Evolutionary conservation across 2,797 vertebrate genomes (phyloP), one percentile per base, ranked within the genome.

Genomic region (Limosa lapponica): DNA sequence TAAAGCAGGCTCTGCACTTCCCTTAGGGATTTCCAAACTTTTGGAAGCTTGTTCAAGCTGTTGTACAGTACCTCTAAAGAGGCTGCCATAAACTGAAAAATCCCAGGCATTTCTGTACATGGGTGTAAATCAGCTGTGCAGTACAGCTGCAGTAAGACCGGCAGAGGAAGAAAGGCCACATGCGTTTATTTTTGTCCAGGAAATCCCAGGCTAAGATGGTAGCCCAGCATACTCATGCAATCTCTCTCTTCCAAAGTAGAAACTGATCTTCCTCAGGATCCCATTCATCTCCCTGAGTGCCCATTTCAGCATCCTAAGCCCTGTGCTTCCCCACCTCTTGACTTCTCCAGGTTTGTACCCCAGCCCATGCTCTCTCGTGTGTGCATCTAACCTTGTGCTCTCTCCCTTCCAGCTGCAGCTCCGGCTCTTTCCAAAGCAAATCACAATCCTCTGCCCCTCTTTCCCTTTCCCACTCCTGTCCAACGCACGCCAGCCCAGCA

Each of bases 141-240:
- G 25, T 94, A 54, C 81, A 92, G 86, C 93, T 96, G 94, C 92
- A 66, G 70, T 43, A 55, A 84, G 71, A 61, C 36, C 44, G 20
- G 43, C 36, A 62, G 67, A 67, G 18, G 11, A 89, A 59, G 48
- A 80, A 92, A 62, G 62, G 52, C 71, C 59, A 30, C 0, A 0
- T 39, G 51, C 32, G 13, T 73, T 92, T 95, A 61, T 94, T 95
- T 93, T 27, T 44, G 82, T 87, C 44, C 13, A 3, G 80, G 86
- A 90, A 79, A 84, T 79, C 66, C 58, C 83, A 61, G 49, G 52
- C 30, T 48, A 62, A 51, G 28, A 27, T 41, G 41, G 58, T 41
- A 84, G 58, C 62, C 49, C 39, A 59, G 59, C 18, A 20, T 28
- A 30, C 10, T 75, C 10, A 2, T 25, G 24, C 22, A 72, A 1